Evolutionary conservation across 2,888 invertebrate species (phyloP).

Genomic region (Hypomecis punctinalis): DNA sequence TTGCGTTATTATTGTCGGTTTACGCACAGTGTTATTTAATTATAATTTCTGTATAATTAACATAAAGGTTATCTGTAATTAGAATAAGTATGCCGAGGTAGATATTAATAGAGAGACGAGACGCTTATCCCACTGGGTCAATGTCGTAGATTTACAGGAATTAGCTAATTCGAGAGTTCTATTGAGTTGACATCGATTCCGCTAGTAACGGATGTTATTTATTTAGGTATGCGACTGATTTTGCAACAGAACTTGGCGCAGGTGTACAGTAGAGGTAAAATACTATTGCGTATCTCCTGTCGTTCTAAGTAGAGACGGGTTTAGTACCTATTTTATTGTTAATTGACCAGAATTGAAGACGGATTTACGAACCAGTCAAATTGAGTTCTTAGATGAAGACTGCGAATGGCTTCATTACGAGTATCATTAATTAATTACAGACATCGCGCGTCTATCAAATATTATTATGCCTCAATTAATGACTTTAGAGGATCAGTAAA

Average conservation of each 20-base stretch:
- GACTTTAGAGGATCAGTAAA: too few species aligned
- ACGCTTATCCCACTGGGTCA: constrained; percentile 18
- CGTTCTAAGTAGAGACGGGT: too few species aligned
- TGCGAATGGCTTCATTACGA: too few species aligned
- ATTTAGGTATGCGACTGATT: background rate
- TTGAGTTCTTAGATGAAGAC: too few species aligned
- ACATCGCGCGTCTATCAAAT: too few species aligned
- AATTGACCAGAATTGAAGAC: too few species aligned
- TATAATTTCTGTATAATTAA: constrained; percentile 27
- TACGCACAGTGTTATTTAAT: constrained; percentile 30
- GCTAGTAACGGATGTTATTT: background rate
- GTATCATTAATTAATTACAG: too few species aligned
- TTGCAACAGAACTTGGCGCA: background rate
- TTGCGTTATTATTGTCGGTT: constrained; percentile 51
- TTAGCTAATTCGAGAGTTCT: constrained; percentile 14
- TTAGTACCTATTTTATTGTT: too few species aligned
- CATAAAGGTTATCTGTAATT: constrained; percentile 20
- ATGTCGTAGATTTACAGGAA: constrained; percentile 10
- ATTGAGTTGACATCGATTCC: constrained; percentile 19
- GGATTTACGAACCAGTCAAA: too few species aligned
- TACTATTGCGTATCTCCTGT: too few species aligned
- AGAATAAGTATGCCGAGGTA: constrained; percentile 6
- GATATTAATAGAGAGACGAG: constrained; percentile 13
- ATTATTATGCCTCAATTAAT: too few species aligned
- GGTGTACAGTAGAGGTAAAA: background rate